Conservation (phyloP, 2,888 invertebrate genomes). For the Tineola bisselliella region DNA sequence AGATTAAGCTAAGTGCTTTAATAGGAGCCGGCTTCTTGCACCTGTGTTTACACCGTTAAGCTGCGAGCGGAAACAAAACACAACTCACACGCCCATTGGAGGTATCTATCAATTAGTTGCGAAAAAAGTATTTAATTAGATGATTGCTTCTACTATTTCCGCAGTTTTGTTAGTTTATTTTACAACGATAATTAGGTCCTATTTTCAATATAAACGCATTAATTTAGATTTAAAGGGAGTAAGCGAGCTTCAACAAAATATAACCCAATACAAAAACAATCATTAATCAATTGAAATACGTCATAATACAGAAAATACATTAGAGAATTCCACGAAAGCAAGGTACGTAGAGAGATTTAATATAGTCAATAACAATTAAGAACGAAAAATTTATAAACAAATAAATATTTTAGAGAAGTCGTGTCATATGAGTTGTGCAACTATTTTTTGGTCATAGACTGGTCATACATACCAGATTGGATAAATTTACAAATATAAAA, state of each 20-base stretch:
- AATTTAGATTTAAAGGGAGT: not conserved
- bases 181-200: not conserved
- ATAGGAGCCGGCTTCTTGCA: slow-evolving; percentile 9
- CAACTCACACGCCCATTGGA: slow-evolving; percentile 31
- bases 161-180: not conserved
- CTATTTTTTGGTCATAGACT: no score
- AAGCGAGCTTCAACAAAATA: not conserved
- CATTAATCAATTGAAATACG: slow-evolving; percentile 4
- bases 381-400: no score
- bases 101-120: not conserved
- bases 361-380: no score
- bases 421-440: no score
- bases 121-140: not conserved
- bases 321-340: not conserved
- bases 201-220: not conserved
- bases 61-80: slow-evolving; percentile 31
- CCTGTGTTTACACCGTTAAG: slow-evolving; percentile 14
- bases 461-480: no score
- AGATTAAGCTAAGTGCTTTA: slow-evolving; percentile 7
- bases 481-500: no score
- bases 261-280: not conserved
- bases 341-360: not conserved
- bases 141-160: no score
- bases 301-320: not conserved
- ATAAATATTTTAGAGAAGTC: no score